These are phyloP conservation scores for Elanus axillaris DNA, from an alignment of 2,113 vertebrate species.

Conservation along the genomic window DNA sequence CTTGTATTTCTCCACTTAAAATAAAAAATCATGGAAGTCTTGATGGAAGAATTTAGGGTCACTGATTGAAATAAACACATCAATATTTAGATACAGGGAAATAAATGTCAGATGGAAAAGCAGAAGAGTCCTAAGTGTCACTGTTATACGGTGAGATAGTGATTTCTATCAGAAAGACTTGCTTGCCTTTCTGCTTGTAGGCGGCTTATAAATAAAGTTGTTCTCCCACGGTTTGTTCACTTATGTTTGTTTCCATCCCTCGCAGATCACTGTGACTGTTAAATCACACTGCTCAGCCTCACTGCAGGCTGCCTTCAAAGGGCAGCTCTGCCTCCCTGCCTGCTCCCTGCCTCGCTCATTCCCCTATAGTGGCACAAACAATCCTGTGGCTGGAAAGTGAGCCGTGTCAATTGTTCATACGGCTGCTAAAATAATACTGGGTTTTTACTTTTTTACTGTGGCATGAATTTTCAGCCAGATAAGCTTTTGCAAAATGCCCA, in stretches of 20 bases:
- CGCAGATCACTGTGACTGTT: neutral
- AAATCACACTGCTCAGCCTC: neutral
- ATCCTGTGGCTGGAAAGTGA: neutral
- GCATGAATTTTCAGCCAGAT: neutral
- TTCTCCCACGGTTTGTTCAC: neutral
- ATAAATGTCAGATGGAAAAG: neutral
- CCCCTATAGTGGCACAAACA: neutral
- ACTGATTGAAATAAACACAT: neutral
- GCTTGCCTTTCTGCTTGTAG: neutral
- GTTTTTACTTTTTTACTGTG: neutral
- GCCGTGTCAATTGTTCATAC: neutral
- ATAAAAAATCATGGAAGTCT: neutral
- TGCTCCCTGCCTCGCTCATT: neutral
- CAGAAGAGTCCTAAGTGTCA: neutral
- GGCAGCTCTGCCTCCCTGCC: neutral
- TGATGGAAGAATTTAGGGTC: neutral
- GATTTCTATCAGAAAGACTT: neutral
- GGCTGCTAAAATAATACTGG: neutral
- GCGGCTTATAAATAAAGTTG: neutral
- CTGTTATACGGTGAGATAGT: neutral
- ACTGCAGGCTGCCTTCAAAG: neutral
- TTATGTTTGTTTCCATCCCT: neutral
- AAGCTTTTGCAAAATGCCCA: neutral
- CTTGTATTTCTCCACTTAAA: neutral
- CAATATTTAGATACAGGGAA: neutral